These are phyloP conservation scores for Gymnosoma rotundatum DNA, from an alignment of 2,888 invertebrate species.

Conservation along the genomic window DNA sequence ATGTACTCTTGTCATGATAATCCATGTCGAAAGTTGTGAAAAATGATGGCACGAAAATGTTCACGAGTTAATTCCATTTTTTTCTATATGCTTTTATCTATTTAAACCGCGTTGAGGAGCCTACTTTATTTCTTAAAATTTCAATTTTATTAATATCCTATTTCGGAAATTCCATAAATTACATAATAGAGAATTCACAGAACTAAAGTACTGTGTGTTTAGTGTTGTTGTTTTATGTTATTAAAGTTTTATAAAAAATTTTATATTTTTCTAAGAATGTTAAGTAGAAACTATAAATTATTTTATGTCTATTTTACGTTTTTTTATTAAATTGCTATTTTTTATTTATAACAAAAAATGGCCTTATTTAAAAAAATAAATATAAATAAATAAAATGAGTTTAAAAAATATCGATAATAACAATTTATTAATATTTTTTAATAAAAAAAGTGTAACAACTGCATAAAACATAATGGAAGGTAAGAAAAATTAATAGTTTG, in stretches of 20 bases:
- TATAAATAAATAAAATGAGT: no score
- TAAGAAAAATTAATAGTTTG: constrained; percentile 25
- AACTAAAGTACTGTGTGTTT: no score
- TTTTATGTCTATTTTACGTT: constrained; percentile 16
- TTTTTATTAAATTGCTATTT: constrained; percentile 29
- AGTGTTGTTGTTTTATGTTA: neutral
- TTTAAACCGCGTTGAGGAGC: no score
- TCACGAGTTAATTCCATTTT: no score
- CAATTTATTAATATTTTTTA: constrained; percentile 45
- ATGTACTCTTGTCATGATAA: no score
- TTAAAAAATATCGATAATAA: constrained; percentile 21
- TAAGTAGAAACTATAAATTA: constrained; percentile 9
- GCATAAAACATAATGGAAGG: neutral
- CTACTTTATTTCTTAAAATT: no score
- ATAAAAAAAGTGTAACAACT: constrained; percentile 27
- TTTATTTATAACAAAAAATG: constrained; percentile 40
- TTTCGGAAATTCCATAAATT: no score
- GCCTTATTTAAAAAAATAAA: constrained; percentile 24
- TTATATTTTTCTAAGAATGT: neutral
- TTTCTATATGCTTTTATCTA: no score
- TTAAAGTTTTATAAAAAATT: neutral
- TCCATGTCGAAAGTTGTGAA: no score
- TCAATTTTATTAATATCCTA: no score
- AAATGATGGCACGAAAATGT: no score
- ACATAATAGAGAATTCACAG: no score